Evolutionary conservation across 2,797 vertebrate species (phyloP).

Genomic region (Galago senegalensis): DNA sequence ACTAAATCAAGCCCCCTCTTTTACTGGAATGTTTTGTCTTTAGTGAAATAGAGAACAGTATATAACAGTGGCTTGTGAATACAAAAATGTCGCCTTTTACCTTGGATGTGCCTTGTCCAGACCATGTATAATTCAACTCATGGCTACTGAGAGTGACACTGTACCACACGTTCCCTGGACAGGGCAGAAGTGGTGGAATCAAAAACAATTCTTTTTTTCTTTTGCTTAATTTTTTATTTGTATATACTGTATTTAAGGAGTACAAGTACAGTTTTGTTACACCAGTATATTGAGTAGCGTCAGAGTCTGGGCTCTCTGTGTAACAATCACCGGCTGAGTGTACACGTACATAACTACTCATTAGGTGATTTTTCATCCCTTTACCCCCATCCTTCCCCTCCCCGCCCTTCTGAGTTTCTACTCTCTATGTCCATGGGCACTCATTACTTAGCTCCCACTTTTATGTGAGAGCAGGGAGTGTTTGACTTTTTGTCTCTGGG

Average conservation of each 20-base stretch:
- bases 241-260: background rate
- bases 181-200: background rate
- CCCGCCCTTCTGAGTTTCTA: background rate
- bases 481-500: background rate
- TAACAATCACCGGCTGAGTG: background rate
- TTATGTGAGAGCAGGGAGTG: background rate
- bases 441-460: background rate
- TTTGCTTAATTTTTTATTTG: background rate
- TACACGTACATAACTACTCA: background rate
- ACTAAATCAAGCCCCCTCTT: background rate
- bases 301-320: background rate
- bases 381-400: background rate
- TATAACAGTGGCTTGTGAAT: background rate
- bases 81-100: background rate
- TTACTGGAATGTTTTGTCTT: background rate
- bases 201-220: background rate
- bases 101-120: background rate
- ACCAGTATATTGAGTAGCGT: background rate
- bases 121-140: background rate
- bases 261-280: background rate
- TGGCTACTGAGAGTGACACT: background rate
- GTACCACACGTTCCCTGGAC: background rate
- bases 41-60: background rate
- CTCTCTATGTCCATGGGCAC: background rate
- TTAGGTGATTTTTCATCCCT: background rate